Base-by-base conservation (phyloP, 2,797 vertebrate species). In the Falco rusticolus region DNA sequence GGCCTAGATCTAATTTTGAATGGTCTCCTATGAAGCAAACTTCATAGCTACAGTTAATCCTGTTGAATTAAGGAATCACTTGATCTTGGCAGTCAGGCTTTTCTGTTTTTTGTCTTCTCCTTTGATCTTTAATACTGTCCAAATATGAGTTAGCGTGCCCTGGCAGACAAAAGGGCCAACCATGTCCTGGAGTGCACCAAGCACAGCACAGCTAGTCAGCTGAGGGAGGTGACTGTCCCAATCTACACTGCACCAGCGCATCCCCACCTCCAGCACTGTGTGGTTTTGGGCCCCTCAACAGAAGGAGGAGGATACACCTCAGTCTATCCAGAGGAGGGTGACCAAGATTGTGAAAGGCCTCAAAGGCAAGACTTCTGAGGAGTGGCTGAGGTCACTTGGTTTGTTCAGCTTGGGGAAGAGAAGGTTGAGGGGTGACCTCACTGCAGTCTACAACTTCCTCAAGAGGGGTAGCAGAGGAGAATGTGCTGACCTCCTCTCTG, bases 381-480 rank as follows among this genome's bases (percentile, higher is more conserved):
- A 59, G 16, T 9, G 29, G 21, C 37, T 74, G 31, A 66, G 4
- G 25, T 34, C 11, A 78, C 15, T 74, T 51, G 16, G 31, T 53
- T 57, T 81, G 34, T 69, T 80, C 54, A 89, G 43, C 48, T 21
- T 87, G 16, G 18, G 57, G 16, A 31, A 63, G 33, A 66, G 51
- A 48, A 48, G 26, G 26, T 4, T 45, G 34, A 76, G 24, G 16
- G 19, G 17, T 28, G 18, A 47, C n/a, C 13, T 63, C 28, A 21
- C 10, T 18, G 6, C 45, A 6, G 8, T 37, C 43, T 75, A 63
- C 39, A 54, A 2, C 28, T 75, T 43, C 20, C 65, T 78, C 13
- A 64, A 5, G 1, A n/a, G 5, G 6, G 9, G 5, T 29, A 68
- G 16, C 11, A 1, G n/a, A 78, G 13, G 4, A 3, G 5, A 20